Conservation (phyloP, 1,140 invertebrate species). For the Vanessa tameamea region DNA sequence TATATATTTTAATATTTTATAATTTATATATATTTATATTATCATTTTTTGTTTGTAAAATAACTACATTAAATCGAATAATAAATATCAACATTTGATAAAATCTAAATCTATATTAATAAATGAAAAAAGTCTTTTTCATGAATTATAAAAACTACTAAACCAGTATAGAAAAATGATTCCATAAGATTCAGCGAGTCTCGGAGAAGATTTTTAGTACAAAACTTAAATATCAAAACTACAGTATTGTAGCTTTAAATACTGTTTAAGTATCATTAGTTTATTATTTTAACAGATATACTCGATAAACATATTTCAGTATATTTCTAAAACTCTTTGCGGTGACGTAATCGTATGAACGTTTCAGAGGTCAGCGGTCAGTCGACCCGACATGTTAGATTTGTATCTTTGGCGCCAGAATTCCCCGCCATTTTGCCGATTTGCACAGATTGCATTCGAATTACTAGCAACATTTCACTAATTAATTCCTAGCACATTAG, state of each 20-base stretch:
- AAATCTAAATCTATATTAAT: no score
- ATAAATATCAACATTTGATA: no score
- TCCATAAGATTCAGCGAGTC: no score
- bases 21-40: no score
- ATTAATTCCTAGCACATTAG: constrained; percentile 48
- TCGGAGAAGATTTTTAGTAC: no score
- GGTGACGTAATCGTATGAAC: constrained; percentile 50
- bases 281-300: not conserved
- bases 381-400: constrained; percentile 64
- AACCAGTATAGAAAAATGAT: no score
- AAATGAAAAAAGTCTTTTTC: no score
- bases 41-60: no score
- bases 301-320: not conserved
- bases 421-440: constrained; percentile 55
- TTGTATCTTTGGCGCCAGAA: constrained; percentile 69
- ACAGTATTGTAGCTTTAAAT: no score
- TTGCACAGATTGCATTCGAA: constrained; percentile 66
- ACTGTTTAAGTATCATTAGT: not conserved
- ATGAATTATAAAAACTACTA: no score
- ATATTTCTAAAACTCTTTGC: constrained; percentile 8
- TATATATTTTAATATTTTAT: not conserved
- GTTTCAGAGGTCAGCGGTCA: constrained; percentile 63
- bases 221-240: no score
- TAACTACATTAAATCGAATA: no score
- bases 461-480: constrained; percentile 56